Base-by-base conservation (phyloP, 1,140 invertebrate species). In the Mizuhopecten yessoensis region DNA sequence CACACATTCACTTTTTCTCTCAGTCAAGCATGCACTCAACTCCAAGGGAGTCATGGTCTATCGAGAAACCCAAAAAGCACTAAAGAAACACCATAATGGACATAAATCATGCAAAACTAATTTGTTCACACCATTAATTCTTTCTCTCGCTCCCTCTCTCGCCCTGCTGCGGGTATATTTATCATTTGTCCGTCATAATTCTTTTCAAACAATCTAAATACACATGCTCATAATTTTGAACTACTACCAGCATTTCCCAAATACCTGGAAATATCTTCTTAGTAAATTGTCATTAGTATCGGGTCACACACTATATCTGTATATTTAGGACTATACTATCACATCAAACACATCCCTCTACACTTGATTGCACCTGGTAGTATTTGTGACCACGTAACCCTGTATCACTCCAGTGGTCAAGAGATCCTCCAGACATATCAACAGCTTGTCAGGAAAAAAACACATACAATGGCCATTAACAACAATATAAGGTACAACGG, bases 101-200 rank as follows among this genome's bases (percentile, higher is more conserved):
- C 57, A 75, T 75, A 75, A 29, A 75, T 75, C 57, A 75, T 75
- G 57, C 57, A 75, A 75, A n/a, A 29, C 57, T 75, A 29, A 75
- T 75, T 75, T 75, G 57, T 75, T 75, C 57, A 75, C 57, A 29
- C 57, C 29, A 29, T 29, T 75, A 29, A 9, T n/a, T 75, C 42
- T 75, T 29, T 29, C 57, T 75, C 57, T 75, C 36, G 13, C 13
- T 39, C 57, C 20, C 45, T 29, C 57, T 29, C 57, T 75, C 17
- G n/a, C 23, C n/a, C 57, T 75, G 57, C 57, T 75, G 57, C 57
- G 29, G 57, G n/a, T 75, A 75, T 75, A 75, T 75, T 75, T 29
- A 75, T 75, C n/a, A 29, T 75, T 75, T 75, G 57, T 75, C 57
- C 57, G 1, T 75, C 57, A 75, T n/a, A n/a, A 75, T 75, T 75